phyloP scores from a whole-genome alignment of 2,888 invertebrate species.

The Drosophila melanosoma region DNA sequence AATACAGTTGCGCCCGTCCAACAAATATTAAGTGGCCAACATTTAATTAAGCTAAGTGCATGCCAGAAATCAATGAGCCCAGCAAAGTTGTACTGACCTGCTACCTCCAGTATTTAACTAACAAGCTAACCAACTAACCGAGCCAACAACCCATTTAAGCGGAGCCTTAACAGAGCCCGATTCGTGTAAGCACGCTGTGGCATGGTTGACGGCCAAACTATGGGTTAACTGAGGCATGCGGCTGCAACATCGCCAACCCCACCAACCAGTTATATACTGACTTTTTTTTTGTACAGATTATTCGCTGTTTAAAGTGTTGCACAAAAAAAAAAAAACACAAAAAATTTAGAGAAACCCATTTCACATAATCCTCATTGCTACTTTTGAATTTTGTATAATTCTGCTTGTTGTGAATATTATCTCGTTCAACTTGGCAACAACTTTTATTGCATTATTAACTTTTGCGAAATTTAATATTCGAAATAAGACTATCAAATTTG shows the following conservation, averaged over 20 bases:
- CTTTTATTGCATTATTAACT: background rate
- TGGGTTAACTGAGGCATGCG: slow-evolving; percentile 1
- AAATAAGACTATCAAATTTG: background rate
- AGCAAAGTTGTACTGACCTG: background rate
- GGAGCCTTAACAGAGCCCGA: slow-evolving; percentile 6
- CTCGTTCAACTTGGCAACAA: background rate
- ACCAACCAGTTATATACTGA: slow-evolving; percentile 14
- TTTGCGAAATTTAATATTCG: background rate
- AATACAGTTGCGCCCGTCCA: background rate
- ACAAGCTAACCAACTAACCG: slow-evolving; percentile 20
- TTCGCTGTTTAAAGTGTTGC: slow-evolving; percentile 6
- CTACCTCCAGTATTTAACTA: background rate
- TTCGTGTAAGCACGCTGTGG: slow-evolving; percentile 8
- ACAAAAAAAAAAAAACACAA: too few species aligned
- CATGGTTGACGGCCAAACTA: background rate
- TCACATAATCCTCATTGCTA: background rate
- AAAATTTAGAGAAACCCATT: background rate
- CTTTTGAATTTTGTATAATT: background rate
- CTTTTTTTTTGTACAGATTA: background rate
- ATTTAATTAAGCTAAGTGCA: slow-evolving; percentile 77
- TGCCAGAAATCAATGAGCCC: slow-evolving; percentile 64
- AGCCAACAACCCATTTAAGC: slow-evolving; percentile 24
- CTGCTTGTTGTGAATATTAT: background rate
- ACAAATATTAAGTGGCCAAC: slow-evolving; percentile 41
- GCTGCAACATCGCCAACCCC: slow-evolving; percentile 4